phyloP scores from a whole-genome alignment of 2,113 vertebrate species.

The Opisthocomus hoazin region DNA sequence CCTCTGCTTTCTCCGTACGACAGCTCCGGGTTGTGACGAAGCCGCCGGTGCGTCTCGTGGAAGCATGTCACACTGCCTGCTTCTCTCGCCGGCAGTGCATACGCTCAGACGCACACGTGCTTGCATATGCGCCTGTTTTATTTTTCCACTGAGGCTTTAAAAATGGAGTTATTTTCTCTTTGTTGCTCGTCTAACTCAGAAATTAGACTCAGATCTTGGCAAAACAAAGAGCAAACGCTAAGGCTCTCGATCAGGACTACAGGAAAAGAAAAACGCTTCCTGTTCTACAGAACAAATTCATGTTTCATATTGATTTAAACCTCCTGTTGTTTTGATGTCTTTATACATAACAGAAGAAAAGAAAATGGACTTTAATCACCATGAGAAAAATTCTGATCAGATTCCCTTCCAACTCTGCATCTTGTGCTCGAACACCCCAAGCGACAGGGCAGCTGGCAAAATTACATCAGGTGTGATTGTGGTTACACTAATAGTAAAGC shows the following conservation, averaged over 20 bases:
- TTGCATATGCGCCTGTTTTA: neutral
- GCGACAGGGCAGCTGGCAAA: neutral
- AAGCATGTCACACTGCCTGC: neutral
- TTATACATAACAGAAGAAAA: neutral
- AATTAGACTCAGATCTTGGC: neutral
- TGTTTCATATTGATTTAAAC: neutral
- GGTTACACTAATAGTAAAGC: too few species aligned
- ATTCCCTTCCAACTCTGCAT: neutral
- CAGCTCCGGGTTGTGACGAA: neutral
- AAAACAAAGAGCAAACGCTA: neutral
- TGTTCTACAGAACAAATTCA: neutral
- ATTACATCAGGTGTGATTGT: neutral
- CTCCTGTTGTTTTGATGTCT: neutral
- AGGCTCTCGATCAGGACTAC: neutral
- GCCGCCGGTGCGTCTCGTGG: accelerated
- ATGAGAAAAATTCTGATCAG: neutral
- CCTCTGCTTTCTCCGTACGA: neutral
- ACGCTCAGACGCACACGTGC: accelerated
- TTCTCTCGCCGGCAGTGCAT: neutral
- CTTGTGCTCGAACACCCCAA: neutral
- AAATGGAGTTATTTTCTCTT: neutral
- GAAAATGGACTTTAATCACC: neutral
- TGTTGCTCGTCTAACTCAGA: neutral
- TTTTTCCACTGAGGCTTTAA: neutral
- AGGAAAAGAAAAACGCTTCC: neutral